Base-by-base conservation (phyloP, 2,888 invertebrate species). In the Boloria euphrosyne region DNA sequence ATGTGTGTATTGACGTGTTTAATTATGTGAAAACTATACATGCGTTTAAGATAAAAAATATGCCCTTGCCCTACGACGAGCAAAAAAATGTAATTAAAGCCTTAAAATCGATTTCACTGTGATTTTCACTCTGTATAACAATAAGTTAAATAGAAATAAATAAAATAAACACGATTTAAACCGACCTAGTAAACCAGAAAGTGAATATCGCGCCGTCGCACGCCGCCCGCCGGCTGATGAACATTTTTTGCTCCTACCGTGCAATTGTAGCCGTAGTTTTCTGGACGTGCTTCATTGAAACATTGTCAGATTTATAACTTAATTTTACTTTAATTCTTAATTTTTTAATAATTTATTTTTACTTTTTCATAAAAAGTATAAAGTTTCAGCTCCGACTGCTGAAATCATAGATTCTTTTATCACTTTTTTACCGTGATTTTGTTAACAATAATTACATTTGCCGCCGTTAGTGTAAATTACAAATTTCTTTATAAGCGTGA, bases 121-220 rank as follows among this genome's bases (percentile, higher is more conserved):
- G 73, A 83, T 85, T 87, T 85, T 84, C 82, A 81, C 82, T 82
- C 68, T 73, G 74, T 78, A 74, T 77, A 75, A 78, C 68, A 71
- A 76, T 74, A 72, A 76, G 74, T 71, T 81, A 77, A 75, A 80
- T 81, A 84, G 80, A 83, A 83, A 75, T 59, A 59, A 59, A 59
- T 59, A 75, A 78, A 81, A 81, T 81, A 83, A 83, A 81, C 74
- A 76, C 77, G 71, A 83, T n/a, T n/a, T 84, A 82, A 85, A 82
- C 82, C 83, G 89, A 87, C 87, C 90, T 78, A 90, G 84, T 89
- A 83, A 88, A 83, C 83, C 82, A 84, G 87, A 84, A 85, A 84
- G 78, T 77, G 76, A 74, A 73, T 75, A 76, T 77, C 78, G 17
- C 63, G 64, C 54, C 55, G 76, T 77, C 76, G 73, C 71, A 76